Base-by-base conservation (phyloP, 2,113 vertebrate genomes). In the Anhinga anhinga region DNA sequence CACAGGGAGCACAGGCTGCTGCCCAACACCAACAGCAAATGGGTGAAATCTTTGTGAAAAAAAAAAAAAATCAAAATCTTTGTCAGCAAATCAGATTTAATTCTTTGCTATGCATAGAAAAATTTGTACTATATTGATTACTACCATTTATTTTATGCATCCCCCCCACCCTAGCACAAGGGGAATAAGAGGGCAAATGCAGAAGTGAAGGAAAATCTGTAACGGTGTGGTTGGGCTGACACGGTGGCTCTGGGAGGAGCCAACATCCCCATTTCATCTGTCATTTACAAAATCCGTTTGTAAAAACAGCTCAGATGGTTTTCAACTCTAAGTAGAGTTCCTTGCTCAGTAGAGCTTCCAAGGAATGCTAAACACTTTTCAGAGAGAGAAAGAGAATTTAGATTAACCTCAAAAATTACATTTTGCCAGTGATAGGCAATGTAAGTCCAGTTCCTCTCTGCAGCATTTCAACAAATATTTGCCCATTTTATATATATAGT, bases 61-160 rank as follows among this genome's bases (percentile, higher is more conserved):
- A 13, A 49, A 59, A 40, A 15, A 30, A 22, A 27, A 49, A 12
- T 4, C 2, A 8, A 23, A 25, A 25, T 25, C 17, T 50, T n/a
- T 62, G 40, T 27, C 38, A 42, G 26, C 30, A 49, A 52, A 34
- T 7, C 56, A 55, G 18, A 34, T 23, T 19, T 36, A 26, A n/a
- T 45, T 34, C 27, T 36, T 67, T 21, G 27, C 30, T 13, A 5
- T 6, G 9, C n/a, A 5, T 1, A 36, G 8, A 23, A 82, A 30
- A 36, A 22, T 1, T 1, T 3, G 9, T 9, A 7, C 52, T 9
- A 1, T 9, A 5, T 27, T 6, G 36, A 34, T 12, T 21, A 3
- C 34, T 20, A 2, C 38, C 42, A 4, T 11, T 36, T 62, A 7
- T 15, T 44, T 21, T 29, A 20, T 15, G 44, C 49, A 4, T 12